Conservation (phyloP, 2,113 vertebrate species). For the Myanophis thanlyinensis region DNA sequence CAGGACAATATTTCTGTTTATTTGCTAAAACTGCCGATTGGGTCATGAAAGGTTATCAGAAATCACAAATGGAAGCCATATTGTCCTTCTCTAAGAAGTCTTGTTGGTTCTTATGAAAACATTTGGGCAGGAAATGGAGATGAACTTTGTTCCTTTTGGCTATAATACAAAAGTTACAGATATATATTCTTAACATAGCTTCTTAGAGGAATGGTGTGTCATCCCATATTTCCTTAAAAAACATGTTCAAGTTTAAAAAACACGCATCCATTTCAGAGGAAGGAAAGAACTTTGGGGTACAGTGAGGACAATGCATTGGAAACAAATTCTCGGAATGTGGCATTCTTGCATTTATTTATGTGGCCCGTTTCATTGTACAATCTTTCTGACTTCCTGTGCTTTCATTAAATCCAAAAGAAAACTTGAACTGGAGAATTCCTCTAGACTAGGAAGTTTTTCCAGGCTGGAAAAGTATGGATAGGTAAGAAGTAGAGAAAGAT, state of each 20-base stretch:
- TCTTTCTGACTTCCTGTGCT: neutral
- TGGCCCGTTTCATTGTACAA: neutral
- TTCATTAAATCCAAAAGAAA: neutral
- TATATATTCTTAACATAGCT: neutral
- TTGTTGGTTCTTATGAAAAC: neutral
- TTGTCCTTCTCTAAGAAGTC: neutral
- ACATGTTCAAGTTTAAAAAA: neutral
- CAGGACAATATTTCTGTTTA: neutral
- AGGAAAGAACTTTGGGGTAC: neutral
- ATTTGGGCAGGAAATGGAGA: conserved; percentile 2
- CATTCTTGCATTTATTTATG: neutral
- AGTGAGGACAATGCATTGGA: neutral
- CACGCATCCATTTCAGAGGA: neutral
- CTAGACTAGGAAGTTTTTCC: neutral
- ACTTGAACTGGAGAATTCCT: neutral
- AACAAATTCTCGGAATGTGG: neutral
- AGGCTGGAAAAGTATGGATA: neutral
- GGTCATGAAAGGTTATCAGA: neutral
- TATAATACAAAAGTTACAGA: neutral
- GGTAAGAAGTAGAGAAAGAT: neutral
- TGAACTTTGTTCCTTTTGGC: neutral
- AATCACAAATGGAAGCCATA: neutral
- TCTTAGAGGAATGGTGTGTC: neutral
- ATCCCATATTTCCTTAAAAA: neutral
- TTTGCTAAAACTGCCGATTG: neutral